A percentile compares a stretch with the other conserved stretches of the same genome.
Conservation (phyloP, 2,113 vertebrate species). For the Felis catus region DNA sequence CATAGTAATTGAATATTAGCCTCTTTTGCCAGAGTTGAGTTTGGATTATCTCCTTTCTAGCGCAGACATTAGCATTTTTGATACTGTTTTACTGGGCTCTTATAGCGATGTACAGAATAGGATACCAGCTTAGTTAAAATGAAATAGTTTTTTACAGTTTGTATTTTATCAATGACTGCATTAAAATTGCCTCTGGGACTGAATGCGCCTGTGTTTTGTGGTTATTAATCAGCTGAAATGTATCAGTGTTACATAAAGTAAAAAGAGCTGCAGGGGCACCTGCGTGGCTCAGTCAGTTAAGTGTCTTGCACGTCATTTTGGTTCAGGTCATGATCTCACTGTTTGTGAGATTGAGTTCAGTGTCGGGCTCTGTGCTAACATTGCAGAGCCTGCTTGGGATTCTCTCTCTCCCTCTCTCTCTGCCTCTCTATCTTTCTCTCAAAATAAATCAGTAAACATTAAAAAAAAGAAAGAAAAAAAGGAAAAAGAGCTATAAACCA, state of each 20-base stretch:
- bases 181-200: neutral
- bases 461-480: neutral
- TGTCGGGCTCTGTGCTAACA: no score
- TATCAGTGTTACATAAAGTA: neutral
- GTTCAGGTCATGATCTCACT: no score
- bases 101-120: neutral
- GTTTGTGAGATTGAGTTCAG: no score
- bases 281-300: no score
- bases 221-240: neutral
- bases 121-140: constrained; percentile 1
- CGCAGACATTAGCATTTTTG: neutral
- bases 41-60: neutral
- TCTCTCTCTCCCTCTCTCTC: no score
- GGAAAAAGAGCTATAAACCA: neutral
- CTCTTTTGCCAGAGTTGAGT: neutral
- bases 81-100: neutral
- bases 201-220: neutral
- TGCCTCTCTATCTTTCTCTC: no score
- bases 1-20: neutral
- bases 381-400: no score
- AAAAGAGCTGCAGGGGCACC: neutral
- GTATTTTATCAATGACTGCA: neutral
- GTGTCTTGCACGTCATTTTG: no score
- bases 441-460: no score
- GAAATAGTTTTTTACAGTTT: constrained; percentile 25